phyloP scores from a whole-genome alignment of 2,797 vertebrate species.

The Huso huso region DNA sequence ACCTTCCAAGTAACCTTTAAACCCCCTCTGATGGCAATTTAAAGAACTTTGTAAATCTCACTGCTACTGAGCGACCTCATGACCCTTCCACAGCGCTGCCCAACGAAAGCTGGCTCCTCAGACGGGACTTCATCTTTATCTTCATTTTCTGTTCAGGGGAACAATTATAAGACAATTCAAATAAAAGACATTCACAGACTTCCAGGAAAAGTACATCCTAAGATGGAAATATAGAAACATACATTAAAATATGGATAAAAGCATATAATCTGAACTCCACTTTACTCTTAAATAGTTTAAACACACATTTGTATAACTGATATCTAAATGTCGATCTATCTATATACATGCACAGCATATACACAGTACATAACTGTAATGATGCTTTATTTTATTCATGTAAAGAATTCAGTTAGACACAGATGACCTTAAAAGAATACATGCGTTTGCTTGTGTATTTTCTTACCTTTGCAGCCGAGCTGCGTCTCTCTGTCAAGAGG shows the following conservation, averaged over 20 bases:
- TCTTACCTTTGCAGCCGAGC: slow-evolving; percentile 54
- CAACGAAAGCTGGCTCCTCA: slow-evolving; percentile 67
- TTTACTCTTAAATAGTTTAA: too few species aligned
- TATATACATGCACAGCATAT: neutral
- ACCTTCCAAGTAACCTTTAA: too few species aligned
- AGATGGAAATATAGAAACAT: too few species aligned
- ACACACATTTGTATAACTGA: too few species aligned
- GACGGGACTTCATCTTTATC: slow-evolving; percentile 18
- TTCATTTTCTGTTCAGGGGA: slow-evolving; percentile 34
- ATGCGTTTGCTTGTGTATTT: neutral
- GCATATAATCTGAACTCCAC: too few species aligned
- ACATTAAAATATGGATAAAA: too few species aligned
- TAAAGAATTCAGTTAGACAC: neutral
- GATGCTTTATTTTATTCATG: too few species aligned
- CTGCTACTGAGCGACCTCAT: slow-evolving; percentile 73
- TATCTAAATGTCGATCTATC: neutral
- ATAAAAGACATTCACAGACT: neutral
- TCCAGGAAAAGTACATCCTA: too few species aligned
- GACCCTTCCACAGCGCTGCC: slow-evolving; percentile 78
- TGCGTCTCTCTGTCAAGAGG: slow-evolving; percentile 79
- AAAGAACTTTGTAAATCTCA: slow-evolving; percentile 43
- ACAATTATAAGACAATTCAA: neutral
- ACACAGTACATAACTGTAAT: neutral
- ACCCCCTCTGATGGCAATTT: too few species aligned
- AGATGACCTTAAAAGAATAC: neutral